Evolutionary conservation across 1,140 invertebrate genomes (phyloP), one percentile per base, ranked within the genome.

Genomic region (Temnothorax longispinosus): DNA sequence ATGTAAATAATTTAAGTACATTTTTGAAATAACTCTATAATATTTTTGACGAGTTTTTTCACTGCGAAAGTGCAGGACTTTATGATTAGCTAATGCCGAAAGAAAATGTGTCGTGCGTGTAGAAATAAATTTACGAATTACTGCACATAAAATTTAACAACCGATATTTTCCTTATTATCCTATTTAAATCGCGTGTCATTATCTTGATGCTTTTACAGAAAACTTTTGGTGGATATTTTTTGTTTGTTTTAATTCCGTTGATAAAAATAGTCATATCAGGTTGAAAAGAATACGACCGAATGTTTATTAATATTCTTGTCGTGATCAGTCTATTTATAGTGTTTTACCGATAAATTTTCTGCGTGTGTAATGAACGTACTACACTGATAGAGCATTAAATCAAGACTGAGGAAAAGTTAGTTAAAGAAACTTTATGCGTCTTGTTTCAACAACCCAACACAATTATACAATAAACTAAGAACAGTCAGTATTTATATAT

Each of bases 51-150:
- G 13, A 54, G 4, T 7, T 65, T 27, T 13, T 69, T 56, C 21
- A 65, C 11, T 64, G 15, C 3, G 27, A 44, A 27, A 56, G 21
- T 32, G 13, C 27, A 11, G 3, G 13, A 80, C 5, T 41, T 81
- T 54, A 32, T 3, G 5, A 6, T 41, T 18, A 8, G 15, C 6
- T 67, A 50, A 41, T 3, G 6, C 5, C 2, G 18, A 54, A 56
- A 8, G 8, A 27, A 18, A 47, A 47, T 47, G 27, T 74, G 8
- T 62, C 35, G 13, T 67, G 32, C 8, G 10, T 41, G 50, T 13
- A 44, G 32, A 44, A 54, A 81, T 81, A 56, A 81, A 69, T 41
- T 76, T 27, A 32, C 15, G 21, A 60, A 44, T 44, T 44, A 35
- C 15, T 47, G 6, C 13, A 47, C 10, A 41, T 38, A 60, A 44